Evolutionary conservation across 2,113 vertebrate genomes (phyloP), one percentile per base, ranked within the genome.

Genomic region (Delphinapterus leucas): DNA sequence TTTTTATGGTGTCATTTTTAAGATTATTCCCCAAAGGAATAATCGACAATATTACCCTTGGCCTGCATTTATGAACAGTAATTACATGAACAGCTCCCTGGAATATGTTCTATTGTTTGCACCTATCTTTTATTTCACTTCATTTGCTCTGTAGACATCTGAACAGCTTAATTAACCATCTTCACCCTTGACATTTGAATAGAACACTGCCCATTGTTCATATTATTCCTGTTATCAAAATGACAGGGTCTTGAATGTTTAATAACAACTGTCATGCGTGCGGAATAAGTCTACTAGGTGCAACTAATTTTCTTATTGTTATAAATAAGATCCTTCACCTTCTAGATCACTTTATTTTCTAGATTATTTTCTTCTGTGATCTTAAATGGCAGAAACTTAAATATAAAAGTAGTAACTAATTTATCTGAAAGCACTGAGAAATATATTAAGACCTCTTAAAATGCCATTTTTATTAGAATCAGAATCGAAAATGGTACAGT

Each of bases 101-200:
- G 10, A 49, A 60, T 83, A 65, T 81, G 25, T 65, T 88, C 92
- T 83, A 58, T 92, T 92, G n/a, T 92, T 84, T 53, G 58, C 44
- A 88, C 71, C 28, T 74, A 79, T 41, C 97, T 96, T 95, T 67
- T 73, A 49, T 95, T 96, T 96, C 6, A 93, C 41, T 85, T 96
- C 15, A 53, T 97, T 47, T 96, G 25, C 7, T 91, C 31, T 93
- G 33, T 81, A 86, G 93, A 96, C 8, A 96, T 73, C 67, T 88
- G 36, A 93, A 93, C 65, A 96, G 31, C 91, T 93, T 97, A 97
- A 97, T 97, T 97, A 97, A 94, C 80, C 28, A 49, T 94, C 18
- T 90, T 96, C 47, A 91, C 33, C 76, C 89, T 73, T 96, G 81
- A 82, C 81, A 80, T 93, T 97, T 0, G 0, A 97, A 65, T 7